Conservation (phyloP, 30 jellyfish, hydroid and myxozoan species). For the Clytia hemisphaerica region DNA sequence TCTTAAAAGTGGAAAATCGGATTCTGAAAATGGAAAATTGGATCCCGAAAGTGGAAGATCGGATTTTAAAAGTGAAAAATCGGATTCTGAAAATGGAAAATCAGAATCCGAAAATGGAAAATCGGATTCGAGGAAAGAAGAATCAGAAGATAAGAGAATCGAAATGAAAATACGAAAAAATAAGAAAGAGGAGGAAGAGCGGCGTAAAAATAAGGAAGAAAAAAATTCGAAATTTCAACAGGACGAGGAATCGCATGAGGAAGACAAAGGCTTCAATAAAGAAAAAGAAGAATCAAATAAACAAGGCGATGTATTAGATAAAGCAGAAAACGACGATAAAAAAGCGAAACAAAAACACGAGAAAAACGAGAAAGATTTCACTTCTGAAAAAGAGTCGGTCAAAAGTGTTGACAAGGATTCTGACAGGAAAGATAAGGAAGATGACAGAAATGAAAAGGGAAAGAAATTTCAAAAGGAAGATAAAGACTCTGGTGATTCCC, state of each 20-base stretch:
- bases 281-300: background rate
- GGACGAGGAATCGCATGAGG: background rate
- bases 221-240: background rate
- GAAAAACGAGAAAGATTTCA: slow-evolving; percentile 25
- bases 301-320: background rate
- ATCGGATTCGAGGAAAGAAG: background rate
- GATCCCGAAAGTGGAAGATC: background rate
- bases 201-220: background rate
- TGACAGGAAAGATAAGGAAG: slow-evolving; percentile 6
- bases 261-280: background rate
- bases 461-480: background rate
- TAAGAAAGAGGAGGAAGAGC: slow-evolving; percentile 6
- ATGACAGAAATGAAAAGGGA: background rate
- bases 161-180: background rate
- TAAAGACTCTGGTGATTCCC: background rate
- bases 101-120: background rate
- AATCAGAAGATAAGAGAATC: slow-evolving; percentile 4
- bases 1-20: background rate
- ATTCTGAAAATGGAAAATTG: background rate
- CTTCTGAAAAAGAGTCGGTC: slow-evolving; percentile 9
- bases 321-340: slow-evolving; percentile 5
- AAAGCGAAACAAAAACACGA: slow-evolving; percentile 2
- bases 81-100: background rate
- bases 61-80: background rate
- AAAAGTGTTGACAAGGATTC: background rate